Evolutionary conservation across 1,140 invertebrate genomes (phyloP).

Genomic region (Andrena cerasifolii): DNA sequence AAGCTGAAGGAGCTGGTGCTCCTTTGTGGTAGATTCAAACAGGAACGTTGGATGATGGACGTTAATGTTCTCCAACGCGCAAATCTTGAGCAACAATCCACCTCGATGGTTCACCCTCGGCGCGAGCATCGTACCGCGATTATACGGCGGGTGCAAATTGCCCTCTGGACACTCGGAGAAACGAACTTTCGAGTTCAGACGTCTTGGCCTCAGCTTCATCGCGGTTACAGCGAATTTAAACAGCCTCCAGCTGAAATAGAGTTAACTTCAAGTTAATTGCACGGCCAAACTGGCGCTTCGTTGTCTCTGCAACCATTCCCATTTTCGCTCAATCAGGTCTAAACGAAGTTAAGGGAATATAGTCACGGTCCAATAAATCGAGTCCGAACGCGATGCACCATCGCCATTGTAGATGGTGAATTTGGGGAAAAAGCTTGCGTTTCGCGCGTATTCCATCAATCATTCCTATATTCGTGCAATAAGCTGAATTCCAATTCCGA

Average conservation of each 20-base stretch:
- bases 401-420: too few species aligned
- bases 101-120: slow-evolving; percentile 18
- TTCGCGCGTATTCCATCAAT: neutral
- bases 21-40: too few species aligned
- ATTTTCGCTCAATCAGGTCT: too few species aligned
- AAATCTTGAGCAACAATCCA: neutral
- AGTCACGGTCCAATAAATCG: neutral
- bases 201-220: slow-evolving; percentile 35
- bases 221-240: slow-evolving; percentile 15
- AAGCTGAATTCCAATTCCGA: slow-evolving; percentile 5
- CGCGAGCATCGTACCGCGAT: slow-evolving; percentile 29
- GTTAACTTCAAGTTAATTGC: slow-evolving; percentile 12
- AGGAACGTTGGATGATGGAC: too few species aligned
- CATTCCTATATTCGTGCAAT: neutral
- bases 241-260: neutral
- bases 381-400: too few species aligned
- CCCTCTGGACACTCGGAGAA: slow-evolving; percentile 27
- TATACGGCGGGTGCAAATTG: slow-evolving; percentile 31
- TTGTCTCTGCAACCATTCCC: slow-evolving; percentile 5
- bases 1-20: too few species aligned
- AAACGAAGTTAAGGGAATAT: neutral
- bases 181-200: slow-evolving; percentile 42
- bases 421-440: neutral
- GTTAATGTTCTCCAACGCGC: neutral
- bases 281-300: neutral